Conservation (phyloP, 2,888 invertebrate species). For the Brachycybe producta region DNA sequence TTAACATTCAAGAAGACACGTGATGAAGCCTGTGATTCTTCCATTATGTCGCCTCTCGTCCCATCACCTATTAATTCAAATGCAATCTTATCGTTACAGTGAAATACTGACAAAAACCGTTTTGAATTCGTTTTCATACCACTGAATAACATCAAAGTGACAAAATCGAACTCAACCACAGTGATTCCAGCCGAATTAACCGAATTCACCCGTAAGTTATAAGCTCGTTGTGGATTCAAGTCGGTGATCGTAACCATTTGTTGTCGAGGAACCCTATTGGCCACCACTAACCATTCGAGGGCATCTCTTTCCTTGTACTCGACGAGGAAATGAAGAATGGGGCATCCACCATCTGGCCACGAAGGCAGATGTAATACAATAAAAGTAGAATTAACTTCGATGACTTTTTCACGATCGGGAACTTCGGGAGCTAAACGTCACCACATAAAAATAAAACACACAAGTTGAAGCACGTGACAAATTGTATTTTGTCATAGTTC, state of each 20-base stretch:
- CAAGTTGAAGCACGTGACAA: neutral
- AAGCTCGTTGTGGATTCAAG: conserved; percentile 14
- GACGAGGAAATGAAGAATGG: conserved; percentile 60
- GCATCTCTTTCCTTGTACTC: conserved; percentile 40
- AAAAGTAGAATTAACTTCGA: conserved; percentile 63
- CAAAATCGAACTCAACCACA: conserved; percentile 19
- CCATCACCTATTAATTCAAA: too few species aligned
- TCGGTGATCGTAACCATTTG: conserved; percentile 34
- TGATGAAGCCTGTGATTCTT: conserved; percentile 1
- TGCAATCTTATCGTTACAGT: neutral
- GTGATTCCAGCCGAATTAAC: conserved; percentile 19
- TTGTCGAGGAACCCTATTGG: conserved; percentile 39
- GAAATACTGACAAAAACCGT: neutral
- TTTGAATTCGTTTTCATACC: neutral
- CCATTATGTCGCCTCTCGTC: conserved; percentile 12
- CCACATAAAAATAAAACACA: conserved; percentile 1
- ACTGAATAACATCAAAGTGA: conserved; percentile 7
- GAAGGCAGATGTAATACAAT: conserved; percentile 61
- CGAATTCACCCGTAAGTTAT: conserved; percentile 14
- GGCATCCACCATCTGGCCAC: conserved; percentile 78
- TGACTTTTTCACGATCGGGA: conserved; percentile 59
- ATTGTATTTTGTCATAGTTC: neutral
- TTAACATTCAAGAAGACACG: conserved; percentile 54
- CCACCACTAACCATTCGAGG: conserved; percentile 42
- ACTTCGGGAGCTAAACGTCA: conserved; percentile 46